phyloP scores from a whole-genome alignment of 2,888 invertebrate species.

The Drosophila cognata region DNA sequence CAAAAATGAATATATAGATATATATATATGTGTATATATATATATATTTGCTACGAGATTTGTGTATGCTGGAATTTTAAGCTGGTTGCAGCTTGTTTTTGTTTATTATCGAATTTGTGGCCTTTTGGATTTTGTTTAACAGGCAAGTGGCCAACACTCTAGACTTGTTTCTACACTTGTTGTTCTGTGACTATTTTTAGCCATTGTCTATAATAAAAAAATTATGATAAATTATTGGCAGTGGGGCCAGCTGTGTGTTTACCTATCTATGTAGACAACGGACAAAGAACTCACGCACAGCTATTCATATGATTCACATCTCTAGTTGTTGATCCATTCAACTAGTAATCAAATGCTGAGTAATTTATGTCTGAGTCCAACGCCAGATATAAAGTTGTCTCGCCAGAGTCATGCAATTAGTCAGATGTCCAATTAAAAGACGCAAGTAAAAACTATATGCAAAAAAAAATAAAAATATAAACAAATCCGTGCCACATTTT shows the following conservation, averaged over 20 bases:
- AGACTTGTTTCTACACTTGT: slow-evolving; percentile 7
- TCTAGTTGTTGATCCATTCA: background rate
- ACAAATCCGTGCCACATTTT: background rate
- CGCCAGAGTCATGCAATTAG: slow-evolving; percentile 11
- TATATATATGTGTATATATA: background rate
- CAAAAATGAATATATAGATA: slow-evolving; percentile 7
- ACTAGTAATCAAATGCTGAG: slow-evolving; percentile 36
- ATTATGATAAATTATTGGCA: slow-evolving; percentile 54
- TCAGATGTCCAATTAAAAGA: slow-evolving; percentile 11
- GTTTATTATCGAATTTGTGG: slow-evolving; percentile 46
- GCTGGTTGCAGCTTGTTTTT: slow-evolving; percentile 54
- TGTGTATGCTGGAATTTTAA: slow-evolving; percentile 47
- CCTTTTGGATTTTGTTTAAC: slow-evolving; percentile 25
- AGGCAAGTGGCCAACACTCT: slow-evolving; percentile 41
- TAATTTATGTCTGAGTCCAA: slow-evolving; percentile 45
- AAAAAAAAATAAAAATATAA: background rate
- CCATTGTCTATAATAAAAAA: slow-evolving; percentile 48
- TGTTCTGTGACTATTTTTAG: slow-evolving; percentile 34
- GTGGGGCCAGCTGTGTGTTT: slow-evolving; percentile 41
- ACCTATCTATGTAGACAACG: background rate
- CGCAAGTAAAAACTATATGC: background rate
- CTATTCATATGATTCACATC: slow-evolving; percentile 31
- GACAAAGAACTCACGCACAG: slow-evolving; percentile 12
- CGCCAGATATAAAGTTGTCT: slow-evolving; percentile 14
- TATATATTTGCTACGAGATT: slow-evolving; percentile 26